These are phyloP conservation scores for Syngnathus typhle DNA, from an alignment of 2,113 vertebrate genomes.

Conservation along the genomic window DNA sequence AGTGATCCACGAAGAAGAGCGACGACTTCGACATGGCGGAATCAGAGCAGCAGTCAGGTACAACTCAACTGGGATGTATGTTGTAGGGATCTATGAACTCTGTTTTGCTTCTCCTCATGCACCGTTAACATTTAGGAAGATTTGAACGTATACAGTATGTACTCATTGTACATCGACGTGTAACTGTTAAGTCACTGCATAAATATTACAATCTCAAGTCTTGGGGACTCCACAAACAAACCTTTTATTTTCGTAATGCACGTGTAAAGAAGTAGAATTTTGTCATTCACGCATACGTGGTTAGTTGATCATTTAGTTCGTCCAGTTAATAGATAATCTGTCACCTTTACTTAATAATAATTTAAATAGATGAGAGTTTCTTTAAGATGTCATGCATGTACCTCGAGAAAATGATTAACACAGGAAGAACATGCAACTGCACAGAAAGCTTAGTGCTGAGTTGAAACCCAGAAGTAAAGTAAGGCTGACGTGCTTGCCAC, in stretches of 20 bases:
- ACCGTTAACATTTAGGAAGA: neutral
- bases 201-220: neutral
- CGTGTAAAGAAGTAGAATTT: neutral
- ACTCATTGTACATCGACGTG: neutral
- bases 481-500: neutral
- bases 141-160: neutral
- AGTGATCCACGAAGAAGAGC: constrained; percentile 30
- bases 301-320: neutral
- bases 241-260: neutral
- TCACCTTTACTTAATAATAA: neutral
- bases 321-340: neutral
- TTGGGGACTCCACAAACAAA: neutral
- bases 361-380: neutral
- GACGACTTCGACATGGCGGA: constrained; percentile 53
- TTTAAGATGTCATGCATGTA: neutral
- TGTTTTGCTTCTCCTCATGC: neutral
- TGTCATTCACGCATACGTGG: neutral
- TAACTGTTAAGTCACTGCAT: neutral
- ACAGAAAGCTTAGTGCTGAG: neutral
- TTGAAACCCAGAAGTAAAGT: neutral
- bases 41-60: constrained; percentile 52
- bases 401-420: neutral
- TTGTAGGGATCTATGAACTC: neutral
- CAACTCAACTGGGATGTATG: constrained; percentile 2
- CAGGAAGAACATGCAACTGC: neutral